Base-by-base conservation (phyloP, 2,888 invertebrate genomes). In the Sisyra terminalis region DNA sequence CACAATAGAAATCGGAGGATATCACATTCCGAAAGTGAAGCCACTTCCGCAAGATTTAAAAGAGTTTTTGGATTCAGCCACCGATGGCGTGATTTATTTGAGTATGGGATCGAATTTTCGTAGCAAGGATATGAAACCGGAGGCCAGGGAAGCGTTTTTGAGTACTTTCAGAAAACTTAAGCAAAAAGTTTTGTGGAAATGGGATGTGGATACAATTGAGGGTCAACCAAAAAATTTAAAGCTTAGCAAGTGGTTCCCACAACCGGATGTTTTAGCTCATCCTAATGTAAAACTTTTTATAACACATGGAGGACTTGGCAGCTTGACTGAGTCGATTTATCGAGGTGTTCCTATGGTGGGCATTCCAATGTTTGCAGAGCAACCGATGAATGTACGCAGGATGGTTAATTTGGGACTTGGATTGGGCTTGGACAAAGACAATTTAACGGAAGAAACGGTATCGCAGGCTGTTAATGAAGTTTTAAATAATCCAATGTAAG, bases 131-230 rank as follows among this genome's bases (percentile, higher is more conserved):
- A 54, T 80, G 44, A 64, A 70, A 0, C 50, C 53, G 0, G 65
- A 69, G 2, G 70, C 66, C 46, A 59, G 64, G 16, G 53, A 65
- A 15, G 66, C 61, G 1, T 65, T 81, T 29, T 56, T 72, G 9
- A 68, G 69, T 40, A 69, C 67, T 2, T 71, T 81, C 39, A 59
- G 66, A 2, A 65, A 63, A 45, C 50, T 78, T 0, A 73, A 76
- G 47, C 72, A 77, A 46, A 71, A 66, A 2, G 69, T 81, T 1
- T 51, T 81, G 10, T 78, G 78, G 78, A 79, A 80, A 59, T 80
- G 75, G 73, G 78, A 79, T 48, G 68, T 69, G 0, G 65, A 70
- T n/a, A 56, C 58, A 3, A 51, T 71, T n/a, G 63, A 66, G 2
- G 67, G 67, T 18, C 65, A 69, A 50, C 66, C 76, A 0, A 51